Percentiles rank a stretch among this genome's conserved stretches.
Conservation (phyloP, 2,888 invertebrate genomes). For the Acrobasis suavella region DNA sequence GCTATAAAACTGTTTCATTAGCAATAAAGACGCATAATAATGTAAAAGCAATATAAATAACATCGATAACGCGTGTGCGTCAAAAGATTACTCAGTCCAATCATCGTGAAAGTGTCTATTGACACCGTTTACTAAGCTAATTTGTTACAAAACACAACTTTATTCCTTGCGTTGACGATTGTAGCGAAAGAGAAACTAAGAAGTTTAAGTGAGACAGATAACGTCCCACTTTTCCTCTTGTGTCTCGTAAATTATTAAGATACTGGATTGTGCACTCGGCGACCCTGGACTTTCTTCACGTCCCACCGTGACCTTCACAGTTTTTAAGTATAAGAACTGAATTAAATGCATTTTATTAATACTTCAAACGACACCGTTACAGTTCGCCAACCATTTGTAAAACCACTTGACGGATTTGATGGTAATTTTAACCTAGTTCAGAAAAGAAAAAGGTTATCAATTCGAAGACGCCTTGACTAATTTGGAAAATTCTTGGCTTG, state of each 20-base stretch:
- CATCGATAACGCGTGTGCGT: background rate
- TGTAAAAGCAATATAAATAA: background rate
- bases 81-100: slow-evolving; percentile 8
- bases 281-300: slow-evolving; percentile 51
- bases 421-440: too few relatives aligned
- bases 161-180: slow-evolving; percentile 5
- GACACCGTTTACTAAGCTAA: slow-evolving; percentile 4
- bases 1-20: background rate
- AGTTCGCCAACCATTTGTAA: too few relatives aligned
- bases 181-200: background rate
- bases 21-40: background rate
- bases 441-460: too few relatives aligned
- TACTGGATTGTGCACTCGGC: slow-evolving; percentile 28
- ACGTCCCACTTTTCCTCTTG: slow-evolving; percentile 7
- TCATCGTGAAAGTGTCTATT: slow-evolving; percentile 12
- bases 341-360: background rate
- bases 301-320: slow-evolving; percentile 43
- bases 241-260: slow-evolving; percentile 14
- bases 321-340: slow-evolving; percentile 32
- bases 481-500: too few relatives aligned
- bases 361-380: background rate
- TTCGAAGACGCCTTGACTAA: too few relatives aligned
- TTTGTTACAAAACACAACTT: slow-evolving; percentile 7
- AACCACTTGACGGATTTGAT: too few relatives aligned
- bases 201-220: slow-evolving; percentile 12